A percentile compares a stretch with the other conserved stretches of the same genome.
These are phyloP conservation scores for Typhlomys cinereus DNA, from an alignment of 2,113 vertebrate genomes.

Conservation along the genomic window DNA sequence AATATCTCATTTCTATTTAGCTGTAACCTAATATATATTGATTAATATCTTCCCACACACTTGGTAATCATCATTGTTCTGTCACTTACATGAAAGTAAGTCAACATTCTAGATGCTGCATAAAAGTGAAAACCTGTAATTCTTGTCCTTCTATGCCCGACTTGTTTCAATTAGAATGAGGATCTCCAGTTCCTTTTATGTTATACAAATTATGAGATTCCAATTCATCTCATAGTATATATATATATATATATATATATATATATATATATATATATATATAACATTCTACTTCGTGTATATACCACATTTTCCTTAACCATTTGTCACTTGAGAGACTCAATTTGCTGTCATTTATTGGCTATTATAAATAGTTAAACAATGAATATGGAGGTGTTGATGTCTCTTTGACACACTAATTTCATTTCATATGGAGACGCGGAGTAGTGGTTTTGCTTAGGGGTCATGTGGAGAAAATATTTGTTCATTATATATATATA, in stretches of 20 bases:
- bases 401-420: background rate
- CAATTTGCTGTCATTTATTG: background rate
- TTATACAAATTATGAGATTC: background rate
- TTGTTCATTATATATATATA: too few species aligned
- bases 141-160: background rate
- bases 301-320: background rate
- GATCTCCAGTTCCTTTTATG: background rate
- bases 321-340: background rate
- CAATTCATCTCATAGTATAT: background rate
- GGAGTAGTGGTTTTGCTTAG: background rate
- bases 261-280: too few species aligned
- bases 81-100: background rate
- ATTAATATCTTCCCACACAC: background rate
- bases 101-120: background rate
- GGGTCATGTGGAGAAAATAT: background rate
- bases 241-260: too few species aligned
- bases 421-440: background rate
- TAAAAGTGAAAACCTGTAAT: background rate
- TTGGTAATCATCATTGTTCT: background rate
- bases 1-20: background rate
- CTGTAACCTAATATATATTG: too few species aligned
- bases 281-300: background rate
- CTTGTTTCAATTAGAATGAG: background rate
- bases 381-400: background rate
- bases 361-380: background rate